A percentile compares a stretch with the other conserved stretches of the same genome.
These are phyloP conservation scores for Thunnus thynnus DNA, from an alignment of 2,113 vertebrate genomes.

Conservation along the genomic window DNA sequence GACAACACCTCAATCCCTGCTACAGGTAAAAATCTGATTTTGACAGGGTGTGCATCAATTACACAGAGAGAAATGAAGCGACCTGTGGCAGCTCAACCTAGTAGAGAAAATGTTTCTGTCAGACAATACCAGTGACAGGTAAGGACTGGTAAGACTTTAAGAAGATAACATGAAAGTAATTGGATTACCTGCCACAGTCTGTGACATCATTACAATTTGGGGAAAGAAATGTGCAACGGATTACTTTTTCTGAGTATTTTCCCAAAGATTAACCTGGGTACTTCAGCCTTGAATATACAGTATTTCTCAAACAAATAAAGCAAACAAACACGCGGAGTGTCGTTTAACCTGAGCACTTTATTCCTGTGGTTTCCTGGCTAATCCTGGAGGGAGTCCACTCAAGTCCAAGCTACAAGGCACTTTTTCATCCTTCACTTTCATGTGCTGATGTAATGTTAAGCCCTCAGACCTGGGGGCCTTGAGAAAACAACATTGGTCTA, in stretches of 20 bases:
- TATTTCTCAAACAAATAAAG: conserved; percentile 38
- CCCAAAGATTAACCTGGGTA: neutral
- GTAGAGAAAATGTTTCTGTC: too few relatives aligned
- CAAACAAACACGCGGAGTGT: conserved; percentile 15
- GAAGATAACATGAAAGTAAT: neutral
- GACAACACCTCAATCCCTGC: too few relatives aligned
- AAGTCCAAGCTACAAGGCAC: conserved; percentile 7
- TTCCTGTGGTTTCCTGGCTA: conserved; percentile 55
- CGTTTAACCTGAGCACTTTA: conserved; percentile 13
- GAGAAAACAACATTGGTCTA: conserved; percentile 36
- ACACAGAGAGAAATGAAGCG: too few relatives aligned
- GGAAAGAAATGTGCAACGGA: neutral
- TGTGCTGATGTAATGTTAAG: conserved; percentile 42
- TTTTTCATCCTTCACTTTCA: conserved; percentile 32
- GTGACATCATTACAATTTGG: too few relatives aligned
- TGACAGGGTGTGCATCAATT: too few relatives aligned
- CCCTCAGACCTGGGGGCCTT: conserved; percentile 10
- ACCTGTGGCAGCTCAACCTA: too few relatives aligned
- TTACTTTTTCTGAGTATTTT: neutral
- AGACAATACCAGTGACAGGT: too few relatives aligned
- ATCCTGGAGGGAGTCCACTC: conserved; percentile 22
- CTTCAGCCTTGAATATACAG: neutral
- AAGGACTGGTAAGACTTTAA: too few relatives aligned
- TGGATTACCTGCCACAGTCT: too few relatives aligned
- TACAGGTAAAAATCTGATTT: too few relatives aligned